Percentiles rank a stretch among this genome's conserved stretches.
Evolutionary conservation across 2,888 invertebrate species (phyloP).

Genomic region (Panzeria rudis): DNA sequence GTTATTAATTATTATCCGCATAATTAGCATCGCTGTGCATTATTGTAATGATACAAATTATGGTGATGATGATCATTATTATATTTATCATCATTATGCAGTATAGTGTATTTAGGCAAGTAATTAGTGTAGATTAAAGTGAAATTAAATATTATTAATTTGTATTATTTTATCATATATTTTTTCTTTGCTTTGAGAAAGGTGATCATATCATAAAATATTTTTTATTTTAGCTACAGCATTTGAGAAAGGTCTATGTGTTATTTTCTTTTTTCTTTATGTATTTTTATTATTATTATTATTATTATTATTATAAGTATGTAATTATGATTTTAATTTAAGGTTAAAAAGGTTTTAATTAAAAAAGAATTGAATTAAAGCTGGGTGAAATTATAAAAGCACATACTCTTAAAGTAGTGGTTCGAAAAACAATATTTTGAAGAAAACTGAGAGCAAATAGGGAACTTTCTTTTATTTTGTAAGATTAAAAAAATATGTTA

Average conservation of each 20-base stretch:
- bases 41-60: conserved; percentile 17
- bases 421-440: conserved; percentile 6
- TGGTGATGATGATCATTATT: conserved; percentile 23
- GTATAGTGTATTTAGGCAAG: conserved; percentile 45
- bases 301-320: conserved; percentile 19
- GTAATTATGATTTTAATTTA: conserved; percentile 49
- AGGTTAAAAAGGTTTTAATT: conserved; percentile 67
- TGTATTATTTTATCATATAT: conserved; percentile 20
- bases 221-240: conserved; percentile 19
- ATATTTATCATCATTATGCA: conserved; percentile 35
- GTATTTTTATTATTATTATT: conserved; percentile 29
- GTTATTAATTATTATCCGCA: conserved; percentile 41
- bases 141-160: conserved; percentile 59
- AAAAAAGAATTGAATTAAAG: conserved; percentile 37
- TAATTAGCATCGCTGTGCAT: conserved; percentile 40
- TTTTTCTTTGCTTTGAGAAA: conserved; percentile 37
- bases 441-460: neutral
- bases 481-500: neutral
- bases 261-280: conserved; percentile 27
- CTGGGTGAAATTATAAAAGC: conserved; percentile 50
- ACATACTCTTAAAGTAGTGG: conserved; percentile 4
- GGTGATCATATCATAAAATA: conserved; percentile 13
- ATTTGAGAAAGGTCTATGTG: conserved; percentile 50
- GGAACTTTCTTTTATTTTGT: conserved; percentile 7
- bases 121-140: conserved; percentile 69